Evolutionary conservation across 2,888 invertebrate species (phyloP), one percentile per base, ranked within the genome.

Genomic region (Hypselothyrea guttata): DNA sequence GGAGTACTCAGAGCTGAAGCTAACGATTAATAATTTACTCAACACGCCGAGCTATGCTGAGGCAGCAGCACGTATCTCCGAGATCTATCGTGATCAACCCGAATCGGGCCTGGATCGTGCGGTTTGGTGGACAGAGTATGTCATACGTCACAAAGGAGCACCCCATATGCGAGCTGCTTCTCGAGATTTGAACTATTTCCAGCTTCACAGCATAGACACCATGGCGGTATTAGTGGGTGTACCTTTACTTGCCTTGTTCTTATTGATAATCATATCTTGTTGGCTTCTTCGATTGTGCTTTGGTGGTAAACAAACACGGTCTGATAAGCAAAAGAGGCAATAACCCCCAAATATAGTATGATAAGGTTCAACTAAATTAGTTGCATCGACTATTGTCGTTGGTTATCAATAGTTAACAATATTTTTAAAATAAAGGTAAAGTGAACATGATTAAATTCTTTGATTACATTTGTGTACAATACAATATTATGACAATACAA

Each of bases 101-200:
- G 60, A 86, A 38, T 48, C 69, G 4, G 81, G 88, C 0, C 16
- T 88, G 46, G 86, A 90, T 5, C 77, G 76, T 0, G 89, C 88
- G 0, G 68, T 88, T 7, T 90, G 88, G 71, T 90, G 90, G 90
- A 84, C 88, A 0, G 89, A 89, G 58, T 88, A 89, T 64, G 67
- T 90, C 0, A 55, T 79, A 0, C 61, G 87, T 0, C 88, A 90
- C 61, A 86, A 87, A 16, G 89, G 89, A 2, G 88, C 88, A 0
- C 53, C 71, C 0, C 88, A 89, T 48, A 38, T 89, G 54, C 76
- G 81, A 0, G 38, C 75, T 0, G 13, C 54, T 1, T 53, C 83
- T 13, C 16, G 61, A 0, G 69, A 79, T 8, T 37, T 76, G 15
- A 79, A 44, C 40, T 84, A 70, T 34, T 37, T 87, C 0, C 74